phyloP scores from a whole-genome alignment of 2,888 invertebrate species.

The Cabera pusaria region DNA sequence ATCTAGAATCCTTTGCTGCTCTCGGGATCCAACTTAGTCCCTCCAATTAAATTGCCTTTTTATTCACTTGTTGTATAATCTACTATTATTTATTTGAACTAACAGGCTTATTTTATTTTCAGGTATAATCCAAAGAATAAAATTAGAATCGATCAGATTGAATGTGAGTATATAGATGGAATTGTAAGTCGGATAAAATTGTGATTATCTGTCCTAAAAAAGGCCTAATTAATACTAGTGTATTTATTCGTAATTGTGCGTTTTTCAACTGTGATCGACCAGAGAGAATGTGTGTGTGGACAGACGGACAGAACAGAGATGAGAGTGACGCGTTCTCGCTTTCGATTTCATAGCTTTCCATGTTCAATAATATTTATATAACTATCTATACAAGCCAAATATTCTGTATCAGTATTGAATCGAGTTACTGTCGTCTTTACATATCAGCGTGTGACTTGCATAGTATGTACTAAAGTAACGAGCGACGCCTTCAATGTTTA shows the following conservation, averaged over 20 bases:
- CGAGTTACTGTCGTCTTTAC: conserved; percentile 73
- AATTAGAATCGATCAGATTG: conserved; percentile 45
- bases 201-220: conserved; percentile 82
- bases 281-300: conserved; percentile 49
- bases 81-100: no score
- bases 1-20: no score
- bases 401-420: conserved; percentile 72
- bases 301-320: conserved; percentile 35
- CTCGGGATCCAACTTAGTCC: no score
- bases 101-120: conserved; percentile 28
- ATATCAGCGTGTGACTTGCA: conserved; percentile 81
- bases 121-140: conserved; percentile 72
- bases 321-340: conserved; percentile 48
- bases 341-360: conserved; percentile 59
- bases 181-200: conserved; percentile 70
- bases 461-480: conserved; percentile 61
- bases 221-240: conserved; percentile 81
- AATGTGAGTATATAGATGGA: conserved; percentile 38
- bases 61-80: no score
- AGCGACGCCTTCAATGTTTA: conserved; percentile 62
- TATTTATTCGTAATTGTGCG: conserved; percentile 74
- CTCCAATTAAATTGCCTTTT: no score
- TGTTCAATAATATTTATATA: conserved; percentile 46
- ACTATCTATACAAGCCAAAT: conserved; percentile 51
- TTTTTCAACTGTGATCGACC: conserved; percentile 71